phyloP scores from a whole-genome alignment of 2,797 vertebrate species.

The Linurgus olivaceus region DNA sequence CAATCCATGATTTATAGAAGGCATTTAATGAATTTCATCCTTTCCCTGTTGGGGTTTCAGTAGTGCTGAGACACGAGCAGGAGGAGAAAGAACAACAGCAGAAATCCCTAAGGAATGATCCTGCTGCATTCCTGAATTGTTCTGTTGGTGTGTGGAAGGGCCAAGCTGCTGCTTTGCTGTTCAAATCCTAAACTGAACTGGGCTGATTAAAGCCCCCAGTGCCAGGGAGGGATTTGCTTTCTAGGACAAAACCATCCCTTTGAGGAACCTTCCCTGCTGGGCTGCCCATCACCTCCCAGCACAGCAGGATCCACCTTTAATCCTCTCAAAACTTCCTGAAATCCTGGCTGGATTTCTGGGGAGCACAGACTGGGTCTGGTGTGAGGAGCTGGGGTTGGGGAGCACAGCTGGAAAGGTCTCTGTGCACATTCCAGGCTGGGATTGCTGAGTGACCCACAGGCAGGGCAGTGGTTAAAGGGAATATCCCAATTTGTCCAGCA shows the following conservation, averaged over 20 bases:
- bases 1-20: conserved; percentile 30
- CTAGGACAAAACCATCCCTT: not conserved
- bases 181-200: not conserved
- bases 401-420: no score
- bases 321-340: not conserved
- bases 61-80: not conserved
- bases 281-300: not conserved
- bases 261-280: not conserved
- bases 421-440: no score
- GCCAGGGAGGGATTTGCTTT: conserved; percentile 10
- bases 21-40: conserved; percentile 26
- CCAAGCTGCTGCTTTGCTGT: not conserved
- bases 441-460: no score
- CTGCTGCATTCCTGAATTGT: not conserved
- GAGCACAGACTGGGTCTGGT: not conserved
- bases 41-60: not conserved
- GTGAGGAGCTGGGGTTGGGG: no score
- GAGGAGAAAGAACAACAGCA: not conserved
- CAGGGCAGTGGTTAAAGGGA: not conserved
- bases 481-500: not conserved
- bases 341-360: not conserved
- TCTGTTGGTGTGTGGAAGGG: not conserved
- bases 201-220: not conserved
- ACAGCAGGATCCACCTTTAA: not conserved
- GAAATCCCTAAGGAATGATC: not conserved